Conservation (phyloP, 1,140 invertebrate genomes). For the Alviniconcha marisindica region DNA sequence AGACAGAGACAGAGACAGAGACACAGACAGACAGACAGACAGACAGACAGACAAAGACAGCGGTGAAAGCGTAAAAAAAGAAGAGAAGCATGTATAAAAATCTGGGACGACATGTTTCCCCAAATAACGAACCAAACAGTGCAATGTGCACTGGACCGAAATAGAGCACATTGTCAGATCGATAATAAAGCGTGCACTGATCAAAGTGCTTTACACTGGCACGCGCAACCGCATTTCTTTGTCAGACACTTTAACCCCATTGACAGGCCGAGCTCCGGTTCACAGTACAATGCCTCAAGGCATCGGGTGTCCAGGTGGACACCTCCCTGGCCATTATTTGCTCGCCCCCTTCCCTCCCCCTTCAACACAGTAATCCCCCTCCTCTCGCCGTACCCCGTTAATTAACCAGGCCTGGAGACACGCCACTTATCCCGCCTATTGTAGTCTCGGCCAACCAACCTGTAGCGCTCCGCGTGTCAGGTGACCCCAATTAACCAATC, state of each 20-base stretch:
- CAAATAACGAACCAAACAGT: neutral
- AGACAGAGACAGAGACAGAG: too few relatives aligned
- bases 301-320: neutral
- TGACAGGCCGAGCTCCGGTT: too few relatives aligned
- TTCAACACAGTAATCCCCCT: neutral
- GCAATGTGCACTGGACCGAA: neutral
- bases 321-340: neutral
- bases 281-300: too few relatives aligned
- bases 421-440: neutral
- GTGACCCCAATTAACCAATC: neutral
- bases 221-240: neutral
- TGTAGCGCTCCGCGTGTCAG: neutral
- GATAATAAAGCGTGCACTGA: neutral
- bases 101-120: too few relatives aligned
- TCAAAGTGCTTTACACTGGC: neutral
- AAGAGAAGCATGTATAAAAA: neutral
- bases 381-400: neutral
- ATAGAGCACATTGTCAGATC: neutral
- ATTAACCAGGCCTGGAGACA: neutral
- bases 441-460: constrained; percentile 7
- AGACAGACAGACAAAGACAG: neutral
- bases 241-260: neutral
- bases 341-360: neutral
- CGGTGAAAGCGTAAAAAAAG: neutral
- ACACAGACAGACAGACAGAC: neutral